Percentiles rank a stretch among this genome's conserved stretches.
phyloP scores from a whole-genome alignment of 2,113 vertebrate genomes.

The Misgurnus mizolepis region DNA sequence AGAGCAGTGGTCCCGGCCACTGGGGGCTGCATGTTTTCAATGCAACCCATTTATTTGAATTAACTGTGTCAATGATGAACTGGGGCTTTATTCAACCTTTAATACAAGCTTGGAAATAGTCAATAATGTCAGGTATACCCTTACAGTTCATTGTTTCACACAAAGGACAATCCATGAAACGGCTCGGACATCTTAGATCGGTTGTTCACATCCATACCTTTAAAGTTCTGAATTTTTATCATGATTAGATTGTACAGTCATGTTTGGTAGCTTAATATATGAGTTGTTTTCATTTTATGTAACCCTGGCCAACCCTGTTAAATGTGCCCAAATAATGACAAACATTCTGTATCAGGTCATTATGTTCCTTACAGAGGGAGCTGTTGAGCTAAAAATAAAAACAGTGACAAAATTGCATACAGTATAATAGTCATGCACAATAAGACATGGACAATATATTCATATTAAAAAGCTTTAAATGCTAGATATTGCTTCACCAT shows the following conservation, averaged over 20 bases:
- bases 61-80: constrained; percentile 40
- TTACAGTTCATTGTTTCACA: constrained; percentile 16
- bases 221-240: not conserved
- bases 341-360: constrained; percentile 45
- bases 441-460: not conserved
- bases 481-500: not conserved
- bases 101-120: constrained; percentile 46
- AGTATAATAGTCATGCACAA: constrained; percentile 29
- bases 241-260: not conserved
- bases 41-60: constrained; percentile 44
- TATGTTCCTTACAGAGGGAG: constrained; percentile 70
- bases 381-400: constrained; percentile 70
- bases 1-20: constrained; percentile 14
- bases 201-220: not conserved
- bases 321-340: constrained; percentile 31
- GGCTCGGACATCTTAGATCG: not conserved
- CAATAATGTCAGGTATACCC: constrained; percentile 45
- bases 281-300: too few species aligned
- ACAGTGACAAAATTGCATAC: constrained; percentile 28
- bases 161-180: not conserved
- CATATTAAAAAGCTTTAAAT: not conserved
- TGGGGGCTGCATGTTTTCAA: constrained; percentile 15
- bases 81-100: constrained; percentile 43
- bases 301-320: constrained; percentile 27
- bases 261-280: not conserved